Conservation (phyloP, 35 echinoderm and acorn worm genomes). For the Stichopus chloronotus region DNA sequence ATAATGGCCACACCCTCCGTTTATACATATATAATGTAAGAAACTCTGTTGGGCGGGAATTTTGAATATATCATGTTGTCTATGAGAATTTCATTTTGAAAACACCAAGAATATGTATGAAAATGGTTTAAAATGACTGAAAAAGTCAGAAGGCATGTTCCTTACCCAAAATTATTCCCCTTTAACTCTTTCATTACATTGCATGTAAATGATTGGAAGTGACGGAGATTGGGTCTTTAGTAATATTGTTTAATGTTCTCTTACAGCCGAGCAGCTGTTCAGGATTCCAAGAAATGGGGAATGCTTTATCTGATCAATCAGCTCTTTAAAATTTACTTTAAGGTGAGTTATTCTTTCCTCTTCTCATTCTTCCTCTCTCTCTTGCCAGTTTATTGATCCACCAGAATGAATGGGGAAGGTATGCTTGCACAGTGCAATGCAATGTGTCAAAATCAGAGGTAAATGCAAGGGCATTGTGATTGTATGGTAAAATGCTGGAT, state of each 20-base stretch:
- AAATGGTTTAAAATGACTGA: too few relatives aligned
- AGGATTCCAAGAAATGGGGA: slow-evolving; percentile 95
- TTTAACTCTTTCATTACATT: neutral
- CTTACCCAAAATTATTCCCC: neutral
- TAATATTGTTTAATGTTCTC: neutral
- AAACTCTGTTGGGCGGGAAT: too few relatives aligned
- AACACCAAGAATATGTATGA: too few relatives aligned
- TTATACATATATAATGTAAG: too few relatives aligned
- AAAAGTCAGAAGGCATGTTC: too few relatives aligned
- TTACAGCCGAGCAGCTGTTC: slow-evolving; percentile 77
- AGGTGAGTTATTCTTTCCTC: slow-evolving; percentile 64
- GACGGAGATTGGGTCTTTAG: neutral
- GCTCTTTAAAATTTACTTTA: slow-evolving; percentile 99
- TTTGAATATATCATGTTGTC: too few relatives aligned
- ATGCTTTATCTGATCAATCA: slow-evolving; percentile 98
- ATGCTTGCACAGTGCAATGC: neutral
- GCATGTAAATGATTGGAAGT: neutral
- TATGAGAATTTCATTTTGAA: too few relatives aligned
- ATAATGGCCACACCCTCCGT: too few relatives aligned
- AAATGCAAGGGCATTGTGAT: too few relatives aligned
- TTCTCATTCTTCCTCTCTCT: neutral
- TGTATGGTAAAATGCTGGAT: too few relatives aligned
- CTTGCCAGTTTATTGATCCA: neutral
- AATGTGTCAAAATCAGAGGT: neutral
- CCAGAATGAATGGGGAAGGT: neutral